Evolutionary conservation across 2,113 vertebrate species (phyloP).

Genomic region (Rhinoptilus africanus): DNA sequence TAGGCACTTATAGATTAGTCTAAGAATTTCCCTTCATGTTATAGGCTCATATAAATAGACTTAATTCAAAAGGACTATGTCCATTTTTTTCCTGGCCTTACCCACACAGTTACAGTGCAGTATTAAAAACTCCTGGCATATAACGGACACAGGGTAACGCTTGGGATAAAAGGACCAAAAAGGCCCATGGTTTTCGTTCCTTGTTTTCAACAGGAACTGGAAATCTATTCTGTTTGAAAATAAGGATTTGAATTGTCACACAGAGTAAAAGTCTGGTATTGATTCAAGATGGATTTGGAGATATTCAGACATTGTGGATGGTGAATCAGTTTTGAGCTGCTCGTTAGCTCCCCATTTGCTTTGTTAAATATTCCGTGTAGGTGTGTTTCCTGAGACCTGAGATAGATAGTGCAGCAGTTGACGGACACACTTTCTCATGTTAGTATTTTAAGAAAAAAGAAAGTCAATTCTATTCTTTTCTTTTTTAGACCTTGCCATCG

Average conservation of each 20-base stretch:
- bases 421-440: neutral
- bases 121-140: neutral
- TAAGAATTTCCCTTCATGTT: neutral
- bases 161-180: neutral
- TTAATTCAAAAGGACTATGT: neutral
- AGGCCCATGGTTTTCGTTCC: fast-evolving
- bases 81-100: neutral
- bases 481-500: neutral
- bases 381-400: neutral
- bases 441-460: neutral
- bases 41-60: neutral
- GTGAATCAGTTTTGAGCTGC: neutral
- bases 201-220: neutral
- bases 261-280: neutral
- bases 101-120: neutral
- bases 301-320: neutral
- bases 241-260: neutral
- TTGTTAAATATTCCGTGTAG: neutral
- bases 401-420: neutral
- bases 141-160: neutral
- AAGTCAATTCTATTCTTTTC: neutral
- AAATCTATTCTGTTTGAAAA: neutral
- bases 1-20: neutral
- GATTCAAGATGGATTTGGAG: neutral
- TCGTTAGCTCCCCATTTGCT: neutral